Base-by-base conservation (phyloP, 2,113 vertebrate genomes). In the Silurus asotus region DNA sequence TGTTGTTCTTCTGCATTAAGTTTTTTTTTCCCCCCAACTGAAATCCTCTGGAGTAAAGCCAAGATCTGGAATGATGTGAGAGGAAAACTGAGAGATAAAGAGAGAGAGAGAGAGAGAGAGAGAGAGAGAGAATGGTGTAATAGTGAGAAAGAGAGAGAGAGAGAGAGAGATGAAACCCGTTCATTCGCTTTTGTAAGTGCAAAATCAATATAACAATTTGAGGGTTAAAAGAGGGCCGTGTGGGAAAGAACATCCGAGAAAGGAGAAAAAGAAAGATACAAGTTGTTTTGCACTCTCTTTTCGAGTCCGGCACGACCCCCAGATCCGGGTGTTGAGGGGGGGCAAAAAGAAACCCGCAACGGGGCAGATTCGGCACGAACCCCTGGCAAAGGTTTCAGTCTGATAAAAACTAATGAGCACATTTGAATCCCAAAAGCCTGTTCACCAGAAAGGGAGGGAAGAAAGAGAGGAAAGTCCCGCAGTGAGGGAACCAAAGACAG, bases 321-420 rank as follows among this genome's bases (percentile, higher is more conserved):
- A 56, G 59, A 76, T 87, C 79, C 48, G 49, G 69, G 67, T 8
- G 17, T 48, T 51, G 6, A 51, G n/a, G 11, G 20, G 48, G 20
- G n/a, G 20, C 17, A 61, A 61, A 61, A 70, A 45, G 45, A 70
- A 70, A 37, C 37, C 37, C 37, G 37, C 37, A 48, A 37, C 64
- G 8, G 76, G 19, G 23, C 85, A 84, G 72, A 74, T 87, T 70
- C 62, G 48, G 74, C 59, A 45, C 14, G 20, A 77, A 61, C n/a
- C 89, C 83, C 51, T 80, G 69, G 8, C 85, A 81, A 91, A 92
- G 86, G 89, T 90, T 91, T 70, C 89, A 90, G 92, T 93, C 92
- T 92, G 92, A 93, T 94, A 90, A 92, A 90, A 91, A 90, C 91
- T 93, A 94, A 94, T 93, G 92, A 94, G 90, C 84, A 88, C 82